Evolutionary conservation across 1,140 invertebrate genomes (phyloP).

Genomic region (Muscidifurax raptorellus): DNA sequence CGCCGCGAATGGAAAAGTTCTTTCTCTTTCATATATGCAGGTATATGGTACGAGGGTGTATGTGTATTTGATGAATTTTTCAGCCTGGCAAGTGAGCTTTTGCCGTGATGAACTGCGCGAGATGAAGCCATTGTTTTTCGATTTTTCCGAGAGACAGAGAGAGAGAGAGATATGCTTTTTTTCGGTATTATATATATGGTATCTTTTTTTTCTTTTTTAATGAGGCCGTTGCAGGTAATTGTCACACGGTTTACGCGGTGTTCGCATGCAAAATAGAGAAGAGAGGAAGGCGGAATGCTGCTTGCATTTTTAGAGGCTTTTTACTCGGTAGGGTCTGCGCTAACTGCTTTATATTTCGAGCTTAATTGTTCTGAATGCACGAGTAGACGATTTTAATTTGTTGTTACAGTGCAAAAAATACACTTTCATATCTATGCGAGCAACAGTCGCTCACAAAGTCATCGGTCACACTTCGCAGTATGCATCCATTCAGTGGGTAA

Average conservation of each 20-base stretch:
- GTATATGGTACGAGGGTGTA: no score
- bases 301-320: background rate
- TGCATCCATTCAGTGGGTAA: no score
- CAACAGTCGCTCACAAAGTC: no score
- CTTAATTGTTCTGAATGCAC: background rate
- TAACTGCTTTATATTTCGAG: no score
- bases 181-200: background rate
- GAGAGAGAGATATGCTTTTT: background rate
- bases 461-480: no score
- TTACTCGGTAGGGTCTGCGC: background rate
- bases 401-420: no score
- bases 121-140: conserved; percentile 25
- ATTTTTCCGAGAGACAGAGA: background rate
- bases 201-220: background rate
- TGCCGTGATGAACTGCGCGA: background rate
- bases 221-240: no score
- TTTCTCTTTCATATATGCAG: conserved; percentile 11
- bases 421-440: no score
- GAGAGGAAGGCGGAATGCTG: background rate
- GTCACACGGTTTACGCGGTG: no score
- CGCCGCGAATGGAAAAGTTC: conserved; percentile 22
- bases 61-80: conserved; percentile 33
- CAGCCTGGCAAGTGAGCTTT: conserved; percentile 4
- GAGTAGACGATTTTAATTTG: no score
- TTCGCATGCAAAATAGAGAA: no score